Percentiles rank a stretch among this genome's conserved stretches.
Conservation (phyloP, 1,140 invertebrate genomes). For the Megalopta genalis region DNA sequence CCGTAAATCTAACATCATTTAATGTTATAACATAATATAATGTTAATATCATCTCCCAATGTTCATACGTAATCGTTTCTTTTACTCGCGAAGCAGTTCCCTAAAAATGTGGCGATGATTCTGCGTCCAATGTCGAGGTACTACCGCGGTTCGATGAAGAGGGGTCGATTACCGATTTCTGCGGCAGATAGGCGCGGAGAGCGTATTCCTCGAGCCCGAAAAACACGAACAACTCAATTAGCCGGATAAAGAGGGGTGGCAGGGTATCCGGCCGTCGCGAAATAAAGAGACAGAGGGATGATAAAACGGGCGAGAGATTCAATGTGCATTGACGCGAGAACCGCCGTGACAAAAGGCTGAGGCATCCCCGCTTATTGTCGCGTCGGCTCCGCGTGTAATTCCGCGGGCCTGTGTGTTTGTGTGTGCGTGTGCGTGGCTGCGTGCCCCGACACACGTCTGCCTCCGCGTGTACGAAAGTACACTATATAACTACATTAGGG, state of each 20-base stretch:
- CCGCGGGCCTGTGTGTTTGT: no score
- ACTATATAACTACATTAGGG: constrained; percentile 79
- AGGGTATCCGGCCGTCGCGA: not conserved
- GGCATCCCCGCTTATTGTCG: constrained; percentile 75
- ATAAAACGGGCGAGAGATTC: constrained; percentile 70
- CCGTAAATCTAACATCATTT: no score
- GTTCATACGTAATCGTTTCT: no score
- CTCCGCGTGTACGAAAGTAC: constrained; percentile 68
- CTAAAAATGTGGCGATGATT: no score
- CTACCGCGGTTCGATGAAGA: no score
- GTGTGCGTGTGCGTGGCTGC: constrained; percentile 29
- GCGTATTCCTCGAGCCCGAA: not conserved
- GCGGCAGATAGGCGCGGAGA: not conserved
- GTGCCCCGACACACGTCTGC: constrained; percentile 31
- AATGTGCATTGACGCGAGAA: constrained; percentile 79
- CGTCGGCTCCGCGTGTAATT: constrained; percentile 56
- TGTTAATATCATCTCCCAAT: no score
- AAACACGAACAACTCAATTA: constrained; percentile 57
- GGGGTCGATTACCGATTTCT: not conserved
- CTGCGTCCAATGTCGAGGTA: not conserved
- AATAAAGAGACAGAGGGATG: constrained; percentile 58
- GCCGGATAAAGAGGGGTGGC: constrained; percentile 45
- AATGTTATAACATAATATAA: no score
- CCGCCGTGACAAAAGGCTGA: constrained; percentile 79
- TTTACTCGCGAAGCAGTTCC: no score